Conservation (phyloP, 2,113 vertebrate species). For the Pteropus alecto region DNA sequence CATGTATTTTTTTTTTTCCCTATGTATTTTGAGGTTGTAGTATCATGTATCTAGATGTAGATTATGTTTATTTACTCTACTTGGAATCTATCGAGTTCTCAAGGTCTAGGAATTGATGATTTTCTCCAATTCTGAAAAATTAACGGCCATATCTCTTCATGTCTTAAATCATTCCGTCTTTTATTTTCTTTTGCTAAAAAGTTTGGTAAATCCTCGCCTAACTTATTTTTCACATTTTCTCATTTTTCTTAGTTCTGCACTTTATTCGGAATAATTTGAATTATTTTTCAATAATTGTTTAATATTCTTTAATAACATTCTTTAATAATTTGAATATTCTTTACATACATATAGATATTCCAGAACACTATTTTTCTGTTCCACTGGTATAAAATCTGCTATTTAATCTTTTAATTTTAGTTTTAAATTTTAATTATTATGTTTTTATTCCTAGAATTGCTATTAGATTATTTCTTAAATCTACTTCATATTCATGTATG, state of each 20-base stretch:
- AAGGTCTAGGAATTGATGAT: neutral
- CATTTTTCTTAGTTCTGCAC: neutral
- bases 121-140: neutral
- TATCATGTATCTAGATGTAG: neutral
- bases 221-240: neutral
- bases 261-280: neutral
- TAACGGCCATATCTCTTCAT: neutral
- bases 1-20: neutral
- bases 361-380: neutral
- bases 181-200: neutral
- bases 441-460: neutral
- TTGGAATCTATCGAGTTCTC: neutral
- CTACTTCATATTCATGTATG: neutral
- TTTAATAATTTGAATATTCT: neutral
- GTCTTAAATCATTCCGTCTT: neutral
- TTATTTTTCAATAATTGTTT: neutral
- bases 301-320: neutral
- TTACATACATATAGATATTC: neutral
- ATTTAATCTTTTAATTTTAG: neutral
- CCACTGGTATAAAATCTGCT: neutral
- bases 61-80: neutral
- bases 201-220: neutral
- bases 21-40: neutral
- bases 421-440: neutral
- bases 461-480: neutral